Evolutionary conservation across 1,140 invertebrate genomes (phyloP).

Genomic region (Drosophila nigromelanica): DNA sequence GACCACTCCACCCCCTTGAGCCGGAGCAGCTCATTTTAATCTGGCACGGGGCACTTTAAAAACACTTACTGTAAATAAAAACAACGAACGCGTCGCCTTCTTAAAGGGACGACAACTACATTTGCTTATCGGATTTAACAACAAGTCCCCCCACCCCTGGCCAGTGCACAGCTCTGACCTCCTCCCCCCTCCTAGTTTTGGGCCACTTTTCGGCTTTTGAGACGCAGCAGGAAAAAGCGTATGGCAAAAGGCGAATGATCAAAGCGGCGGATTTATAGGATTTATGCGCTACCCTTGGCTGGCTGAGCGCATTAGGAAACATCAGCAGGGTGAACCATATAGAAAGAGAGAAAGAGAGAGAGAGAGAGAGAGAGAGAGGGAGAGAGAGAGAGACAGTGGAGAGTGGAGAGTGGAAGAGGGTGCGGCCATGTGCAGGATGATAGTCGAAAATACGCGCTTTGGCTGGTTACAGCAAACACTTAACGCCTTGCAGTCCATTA

Average conservation of each 20-base stretch:
- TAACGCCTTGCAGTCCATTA: constrained; percentile 77
- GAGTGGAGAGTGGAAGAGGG: no score
- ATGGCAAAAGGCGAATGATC: constrained; percentile 61
- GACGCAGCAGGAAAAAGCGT: constrained; percentile 32
- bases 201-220: constrained; percentile 71
- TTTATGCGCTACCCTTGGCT: constrained; percentile 74
- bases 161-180: background rate
- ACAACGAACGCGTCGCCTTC: constrained; percentile 46
- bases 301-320: constrained; percentile 57
- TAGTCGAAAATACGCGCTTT: constrained; percentile 28
- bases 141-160: background rate
- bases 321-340: background rate
- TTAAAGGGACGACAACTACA: constrained; percentile 72
- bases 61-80: constrained; percentile 60
- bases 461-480: constrained; percentile 73
- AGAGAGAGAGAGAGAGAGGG: background rate
- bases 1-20: background rate
- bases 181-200: constrained; percentile 17
- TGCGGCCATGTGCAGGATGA: background rate
- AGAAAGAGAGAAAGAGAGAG: no score
- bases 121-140: constrained; percentile 74
- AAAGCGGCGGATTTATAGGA: constrained; percentile 76
- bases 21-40: constrained; percentile 37
- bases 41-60: constrained; percentile 56
- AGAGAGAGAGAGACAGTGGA: background rate